Evolutionary conservation across 2,888 invertebrate genomes (phyloP).

Genomic region (Philaethria dido): DNA sequence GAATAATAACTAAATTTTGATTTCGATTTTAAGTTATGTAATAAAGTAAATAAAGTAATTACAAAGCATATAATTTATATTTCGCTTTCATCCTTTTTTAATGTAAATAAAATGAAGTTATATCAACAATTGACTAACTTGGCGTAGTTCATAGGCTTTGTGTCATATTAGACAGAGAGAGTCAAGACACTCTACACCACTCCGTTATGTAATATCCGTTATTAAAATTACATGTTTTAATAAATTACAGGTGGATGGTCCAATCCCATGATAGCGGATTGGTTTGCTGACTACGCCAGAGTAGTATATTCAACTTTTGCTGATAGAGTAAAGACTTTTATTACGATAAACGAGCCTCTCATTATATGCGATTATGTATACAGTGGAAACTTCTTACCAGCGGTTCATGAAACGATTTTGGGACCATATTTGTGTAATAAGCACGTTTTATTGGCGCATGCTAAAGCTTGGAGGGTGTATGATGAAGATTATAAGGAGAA

Average conservation of each 20-base stretch:
- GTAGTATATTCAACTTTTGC: constrained; percentile 81
- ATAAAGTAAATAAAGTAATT: too few species aligned
- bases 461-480: constrained; percentile 83
- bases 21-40: too few species aligned
- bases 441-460: constrained; percentile 86
- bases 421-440: constrained; percentile 85
- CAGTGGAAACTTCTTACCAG: constrained; percentile 52
- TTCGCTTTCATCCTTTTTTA: too few species aligned
- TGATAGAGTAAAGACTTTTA: constrained; percentile 81
- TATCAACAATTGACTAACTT: too few species aligned
- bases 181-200: too few species aligned
- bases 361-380: constrained; percentile 65
- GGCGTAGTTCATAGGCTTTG: too few species aligned
- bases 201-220: too few species aligned
- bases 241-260: constrained; percentile 82
- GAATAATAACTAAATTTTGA: too few species aligned
- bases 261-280: constrained; percentile 84
- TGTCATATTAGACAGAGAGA: too few species aligned
- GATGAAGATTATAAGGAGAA: constrained; percentile 74
- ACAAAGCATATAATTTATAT: too few species aligned
- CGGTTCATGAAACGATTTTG: constrained; percentile 63
- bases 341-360: constrained; percentile 88
- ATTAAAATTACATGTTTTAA: too few species aligned
- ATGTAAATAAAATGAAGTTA: too few species aligned
- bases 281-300: constrained; percentile 84